These are phyloP conservation scores for Reticulitermes lucifugus DNA, from an alignment of 2,888 invertebrate genomes.

Conservation along the genomic window DNA sequence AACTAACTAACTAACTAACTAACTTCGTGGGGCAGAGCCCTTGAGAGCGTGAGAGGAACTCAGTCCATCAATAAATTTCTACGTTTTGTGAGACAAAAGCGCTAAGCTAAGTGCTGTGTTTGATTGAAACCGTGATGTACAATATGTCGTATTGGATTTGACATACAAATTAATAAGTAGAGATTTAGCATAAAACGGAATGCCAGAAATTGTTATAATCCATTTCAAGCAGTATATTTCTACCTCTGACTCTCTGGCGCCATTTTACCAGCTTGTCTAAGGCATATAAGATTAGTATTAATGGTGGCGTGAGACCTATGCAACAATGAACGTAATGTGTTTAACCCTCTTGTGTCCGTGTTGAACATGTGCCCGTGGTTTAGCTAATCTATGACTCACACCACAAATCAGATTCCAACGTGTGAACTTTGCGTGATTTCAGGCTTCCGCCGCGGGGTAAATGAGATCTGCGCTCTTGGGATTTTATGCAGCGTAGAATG, in stretches of 20 bases:
- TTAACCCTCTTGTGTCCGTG: not conserved
- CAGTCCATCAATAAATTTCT: too few relatives aligned
- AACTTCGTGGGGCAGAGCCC: too few relatives aligned
- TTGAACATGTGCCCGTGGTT: not conserved
- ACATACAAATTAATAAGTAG: too few relatives aligned
- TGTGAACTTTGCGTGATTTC: not conserved
- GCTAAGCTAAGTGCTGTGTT: too few relatives aligned
- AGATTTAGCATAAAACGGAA: not conserved
- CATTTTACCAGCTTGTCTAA: not conserved
- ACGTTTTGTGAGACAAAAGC: too few relatives aligned
- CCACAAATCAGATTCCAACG: not conserved
- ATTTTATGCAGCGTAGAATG: too few relatives aligned
- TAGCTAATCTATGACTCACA: not conserved
- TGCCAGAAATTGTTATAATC: not conserved
- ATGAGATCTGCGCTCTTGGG: too few relatives aligned
- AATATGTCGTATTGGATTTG: too few relatives aligned
- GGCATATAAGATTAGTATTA: not conserved
- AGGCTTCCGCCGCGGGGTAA: too few relatives aligned
- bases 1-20: too few relatives aligned
- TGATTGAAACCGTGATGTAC: too few relatives aligned
- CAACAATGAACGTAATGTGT: not conserved
- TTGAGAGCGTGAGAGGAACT: too few relatives aligned
- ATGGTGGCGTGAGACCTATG: not conserved
- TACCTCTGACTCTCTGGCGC: not conserved
- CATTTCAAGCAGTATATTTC: not conserved